A percentile compares a stretch with the other conserved stretches of the same genome.
phyloP scores from a whole-genome alignment of 2,888 invertebrate genomes.

The Leptopilina drosophilae region DNA sequence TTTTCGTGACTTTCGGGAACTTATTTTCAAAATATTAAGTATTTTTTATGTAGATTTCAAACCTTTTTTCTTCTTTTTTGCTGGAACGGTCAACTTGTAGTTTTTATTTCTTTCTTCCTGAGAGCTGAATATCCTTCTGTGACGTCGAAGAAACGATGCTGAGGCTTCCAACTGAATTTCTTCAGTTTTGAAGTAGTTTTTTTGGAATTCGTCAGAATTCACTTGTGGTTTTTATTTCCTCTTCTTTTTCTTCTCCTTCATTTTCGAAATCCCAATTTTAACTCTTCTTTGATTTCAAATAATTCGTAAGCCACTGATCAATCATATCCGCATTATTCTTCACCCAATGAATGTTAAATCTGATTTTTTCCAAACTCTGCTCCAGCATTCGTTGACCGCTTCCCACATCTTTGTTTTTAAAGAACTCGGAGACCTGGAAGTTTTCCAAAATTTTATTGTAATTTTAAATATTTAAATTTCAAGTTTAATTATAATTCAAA shows the following conservation, averaged over 20 bases:
- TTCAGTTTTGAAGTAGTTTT: constrained; percentile 27
- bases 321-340: constrained; percentile 79
- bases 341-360: constrained; percentile 90
- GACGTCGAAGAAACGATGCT: constrained; percentile 20
- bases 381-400: constrained; percentile 82
- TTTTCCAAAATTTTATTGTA: constrained; percentile 38
- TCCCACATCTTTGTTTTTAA: constrained; percentile 79
- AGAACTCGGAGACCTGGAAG: constrained; percentile 81
- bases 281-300: constrained; percentile 63
- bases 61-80: background rate
- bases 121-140: constrained; percentile 20
- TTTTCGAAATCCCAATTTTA: constrained; percentile 43
- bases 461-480: background rate
- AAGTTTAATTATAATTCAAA: too few species aligned
- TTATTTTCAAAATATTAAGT: constrained; percentile 4
- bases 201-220: constrained; percentile 40
- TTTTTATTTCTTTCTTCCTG: constrained; percentile 21
- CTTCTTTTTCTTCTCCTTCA: constrained; percentile 38
- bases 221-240: constrained; percentile 42
- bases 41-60: constrained; percentile 17
- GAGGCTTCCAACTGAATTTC: background rate
- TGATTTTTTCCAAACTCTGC: constrained; percentile 88
- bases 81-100: constrained; percentile 11
- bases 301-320: constrained; percentile 78
- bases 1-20: constrained; percentile 35